These are phyloP conservation scores for Baryphthengus martii DNA, from an alignment of 2,113 vertebrate species.

Conservation along the genomic window DNA sequence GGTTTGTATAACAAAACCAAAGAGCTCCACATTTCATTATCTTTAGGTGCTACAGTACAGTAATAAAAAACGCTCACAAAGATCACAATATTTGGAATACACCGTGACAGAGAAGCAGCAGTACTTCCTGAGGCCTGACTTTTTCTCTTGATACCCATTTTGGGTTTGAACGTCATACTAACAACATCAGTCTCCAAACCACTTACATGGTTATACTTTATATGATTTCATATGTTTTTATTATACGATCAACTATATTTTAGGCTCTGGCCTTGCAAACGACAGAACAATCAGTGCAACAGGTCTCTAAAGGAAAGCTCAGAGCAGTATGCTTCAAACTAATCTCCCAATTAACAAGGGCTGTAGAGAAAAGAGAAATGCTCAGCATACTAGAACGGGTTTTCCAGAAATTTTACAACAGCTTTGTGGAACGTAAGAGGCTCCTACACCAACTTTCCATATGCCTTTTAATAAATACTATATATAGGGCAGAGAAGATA, in stretches of 20 bases:
- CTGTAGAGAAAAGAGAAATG: neutral
- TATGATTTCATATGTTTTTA: neutral
- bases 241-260: neutral
- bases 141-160: neutral
- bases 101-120: neutral
- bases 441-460: neutral
- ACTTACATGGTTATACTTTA: neutral
- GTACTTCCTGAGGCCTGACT: neutral
- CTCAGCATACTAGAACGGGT: neutral
- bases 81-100: neutral
- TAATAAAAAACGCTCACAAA: neutral
- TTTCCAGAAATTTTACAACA: neutral
- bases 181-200: neutral
- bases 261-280: neutral
- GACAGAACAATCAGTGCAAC: neutral
- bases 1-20: neutral
- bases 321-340: neutral
- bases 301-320: neutral
- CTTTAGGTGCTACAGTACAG: neutral
- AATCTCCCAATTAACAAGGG: neutral
- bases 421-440: neutral
- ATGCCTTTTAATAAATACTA: neutral
- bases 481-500: neutral
- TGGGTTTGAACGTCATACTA: neutral
- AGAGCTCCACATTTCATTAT: neutral